These are phyloP conservation scores for Anas acuta DNA, from an alignment of 2,797 vertebrate species.

Conservation along the genomic window DNA sequence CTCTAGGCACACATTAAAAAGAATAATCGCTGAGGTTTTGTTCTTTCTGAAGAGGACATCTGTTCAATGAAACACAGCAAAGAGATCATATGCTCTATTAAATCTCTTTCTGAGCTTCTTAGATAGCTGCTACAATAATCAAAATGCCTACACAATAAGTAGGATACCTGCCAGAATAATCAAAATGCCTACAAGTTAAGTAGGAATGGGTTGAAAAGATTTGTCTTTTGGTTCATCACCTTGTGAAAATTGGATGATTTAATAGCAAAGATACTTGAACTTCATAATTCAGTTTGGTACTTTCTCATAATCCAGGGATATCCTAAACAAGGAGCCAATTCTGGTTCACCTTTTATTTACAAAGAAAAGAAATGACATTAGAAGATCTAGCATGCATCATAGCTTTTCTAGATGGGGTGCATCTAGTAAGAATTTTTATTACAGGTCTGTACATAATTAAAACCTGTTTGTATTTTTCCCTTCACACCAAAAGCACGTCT, in stretches of 20 bases:
- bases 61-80: not conserved
- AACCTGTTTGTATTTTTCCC: not conserved
- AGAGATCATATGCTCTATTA: not conserved
- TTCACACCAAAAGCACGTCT: not conserved
- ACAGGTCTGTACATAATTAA: not conserved
- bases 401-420: not conserved
- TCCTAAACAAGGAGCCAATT: not conserved
- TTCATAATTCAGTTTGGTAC: not conserved
- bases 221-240: not conserved
- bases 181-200: not conserved
- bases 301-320: not conserved
- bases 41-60: not conserved
- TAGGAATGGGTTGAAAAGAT: not conserved
- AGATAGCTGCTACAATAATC: not conserved
- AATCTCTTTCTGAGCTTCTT: not conserved
- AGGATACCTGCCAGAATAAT: not conserved
- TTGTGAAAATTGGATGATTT: not conserved
- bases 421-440: not conserved
- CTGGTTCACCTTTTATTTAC: not conserved
- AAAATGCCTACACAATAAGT: not conserved
- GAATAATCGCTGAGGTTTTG: rapidly evolving
- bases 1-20: not conserved
- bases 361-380: not conserved
- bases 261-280: not conserved
- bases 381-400: not conserved